Conservation (phyloP, 1,140 invertebrate species). For the Sitophilus oryzae region DNA sequence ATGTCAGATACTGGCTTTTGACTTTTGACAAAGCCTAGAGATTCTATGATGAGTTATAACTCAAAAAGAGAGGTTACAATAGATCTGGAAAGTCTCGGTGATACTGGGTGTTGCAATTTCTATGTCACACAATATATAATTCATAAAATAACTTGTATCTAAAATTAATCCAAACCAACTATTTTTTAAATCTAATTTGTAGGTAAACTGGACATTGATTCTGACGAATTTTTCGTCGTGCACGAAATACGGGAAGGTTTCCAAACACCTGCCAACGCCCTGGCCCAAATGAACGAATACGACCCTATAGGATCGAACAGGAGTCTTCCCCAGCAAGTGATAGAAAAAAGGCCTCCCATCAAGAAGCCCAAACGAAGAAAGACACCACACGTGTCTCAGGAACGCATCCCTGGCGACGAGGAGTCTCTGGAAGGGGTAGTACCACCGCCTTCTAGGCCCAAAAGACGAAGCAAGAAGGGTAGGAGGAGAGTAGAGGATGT, state of each 20-base stretch:
- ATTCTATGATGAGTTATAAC: too few relatives aligned
- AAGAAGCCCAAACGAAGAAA: slow-evolving; percentile 44
- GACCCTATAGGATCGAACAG: slow-evolving; percentile 31
- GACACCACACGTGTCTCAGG: slow-evolving; percentile 41
- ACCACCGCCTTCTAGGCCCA: slow-evolving; percentile 41
- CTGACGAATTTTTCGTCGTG: slow-evolving; percentile 78
- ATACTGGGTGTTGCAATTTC: too few relatives aligned
- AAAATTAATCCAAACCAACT: too few relatives aligned
- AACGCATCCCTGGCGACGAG: slow-evolving; percentile 34
- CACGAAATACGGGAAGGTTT: slow-evolving; percentile 73
- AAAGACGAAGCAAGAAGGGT: slow-evolving; percentile 37
- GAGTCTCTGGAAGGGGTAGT: slow-evolving; percentile 36
- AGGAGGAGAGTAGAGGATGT: slow-evolving; percentile 29
- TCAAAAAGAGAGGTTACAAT: too few relatives aligned
- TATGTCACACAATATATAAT: too few relatives aligned
- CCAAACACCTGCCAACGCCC: slow-evolving; percentile 56
- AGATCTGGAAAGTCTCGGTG: too few relatives aligned
- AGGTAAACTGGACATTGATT: slow-evolving; percentile 64
- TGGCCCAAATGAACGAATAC: slow-evolving; percentile 49
- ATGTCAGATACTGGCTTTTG: too few relatives aligned
- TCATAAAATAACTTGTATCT: too few relatives aligned
- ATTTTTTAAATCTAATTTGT: slow-evolving; percentile 63
- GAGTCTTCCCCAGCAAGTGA: slow-evolving; percentile 28
- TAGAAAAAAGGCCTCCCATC: slow-evolving; percentile 32
- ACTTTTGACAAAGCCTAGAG: too few relatives aligned